Base-by-base conservation (phyloP, 2,113 vertebrate genomes). In the Gnathonemus longibarbis region DNA sequence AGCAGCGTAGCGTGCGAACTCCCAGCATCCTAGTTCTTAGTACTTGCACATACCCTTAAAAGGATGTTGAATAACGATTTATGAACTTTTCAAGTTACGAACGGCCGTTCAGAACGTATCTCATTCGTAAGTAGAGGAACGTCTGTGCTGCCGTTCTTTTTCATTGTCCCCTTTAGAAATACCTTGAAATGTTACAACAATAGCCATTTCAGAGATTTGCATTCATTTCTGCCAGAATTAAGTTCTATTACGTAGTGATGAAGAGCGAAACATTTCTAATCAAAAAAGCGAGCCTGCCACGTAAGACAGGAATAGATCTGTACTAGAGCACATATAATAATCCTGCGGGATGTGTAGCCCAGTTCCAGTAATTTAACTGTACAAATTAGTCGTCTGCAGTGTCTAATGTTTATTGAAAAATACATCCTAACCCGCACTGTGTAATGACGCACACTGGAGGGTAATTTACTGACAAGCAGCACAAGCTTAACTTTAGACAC, bases 401-500 rank as follows among this genome's bases (percentile, higher is more conserved):
- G 85, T 48, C 39, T 46, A 48, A 46, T 46, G 21, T 56, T 89
- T 53, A 89, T 56, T n/a, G 88, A 15, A 45, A 86, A 86, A 86
- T 85, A 39, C 42, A 84, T 46, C 10, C 31, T 15, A 62, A 42
- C 77, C 52, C 42, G 52, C n/a, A 66, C 45, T 62, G 80, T 86
- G 42, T 46, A 62, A 86, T 85, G 88, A 83, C 80, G 31, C 74
- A 53, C 88, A 56, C 66, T 31, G 48, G 49, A 89, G 88, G 31
- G 48, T 56, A 89, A 84, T 53, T 83, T 84, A 80, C 31, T 84
- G 83, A 84, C 27, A 53, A 74, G 88, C 50, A 42, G 7, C 85
- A 42, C 27, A 35, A 35, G 13, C 50, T 53, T 52, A 56, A 53
- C 27, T 87, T 19, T 56, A 35, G 50, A 52, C 49, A 35, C n/a